A percentile compares a stretch with the other conserved stretches of the same genome.
phyloP scores from a whole-genome alignment of 2,113 vertebrate species.

The Polypterus bichir region DNA sequence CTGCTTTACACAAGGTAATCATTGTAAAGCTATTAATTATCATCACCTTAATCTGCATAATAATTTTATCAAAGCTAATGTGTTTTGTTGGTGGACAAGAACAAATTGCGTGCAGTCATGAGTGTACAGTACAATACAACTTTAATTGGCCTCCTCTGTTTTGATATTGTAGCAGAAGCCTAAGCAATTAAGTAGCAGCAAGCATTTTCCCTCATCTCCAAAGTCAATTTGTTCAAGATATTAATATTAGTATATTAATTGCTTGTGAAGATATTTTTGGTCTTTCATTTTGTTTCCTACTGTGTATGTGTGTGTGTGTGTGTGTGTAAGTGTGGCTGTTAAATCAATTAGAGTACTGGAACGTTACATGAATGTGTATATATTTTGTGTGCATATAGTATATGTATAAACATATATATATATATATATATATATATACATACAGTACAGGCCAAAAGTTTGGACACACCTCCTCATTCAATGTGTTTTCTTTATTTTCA shows the following conservation, averaged over 20 bases:
- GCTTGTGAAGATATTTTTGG: constrained; percentile 37
- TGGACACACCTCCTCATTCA: too few relatives aligned
- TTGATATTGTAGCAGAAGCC: constrained; percentile 71
- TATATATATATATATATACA: too few relatives aligned
- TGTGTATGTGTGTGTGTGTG: too few relatives aligned
- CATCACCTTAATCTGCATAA: constrained; percentile 35
- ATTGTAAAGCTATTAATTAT: constrained; percentile 36
- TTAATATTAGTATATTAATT: constrained; percentile 80
- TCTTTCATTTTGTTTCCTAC: too few relatives aligned
- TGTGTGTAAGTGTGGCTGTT: too few relatives aligned
- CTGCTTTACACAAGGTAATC: constrained; percentile 2
- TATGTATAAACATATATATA: too few relatives aligned
- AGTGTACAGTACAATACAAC: constrained; percentile 72
- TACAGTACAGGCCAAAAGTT: too few relatives aligned
- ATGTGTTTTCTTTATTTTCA: too few relatives aligned
- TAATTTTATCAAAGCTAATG: constrained; percentile 65
- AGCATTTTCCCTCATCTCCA: constrained; percentile 53
- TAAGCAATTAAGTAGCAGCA: constrained; percentile 73
- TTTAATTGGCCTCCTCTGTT: constrained; percentile 82
- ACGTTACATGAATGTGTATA: too few relatives aligned
- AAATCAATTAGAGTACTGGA: too few relatives aligned
- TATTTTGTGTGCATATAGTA: too few relatives aligned
- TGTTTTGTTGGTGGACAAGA: constrained; percentile 69
- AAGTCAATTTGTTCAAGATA: constrained; percentile 78
- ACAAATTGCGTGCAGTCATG: constrained; percentile 72